Evolutionary conservation across 2,113 vertebrate genomes (phyloP).

Genomic region (Eubucco bourcierii): DNA sequence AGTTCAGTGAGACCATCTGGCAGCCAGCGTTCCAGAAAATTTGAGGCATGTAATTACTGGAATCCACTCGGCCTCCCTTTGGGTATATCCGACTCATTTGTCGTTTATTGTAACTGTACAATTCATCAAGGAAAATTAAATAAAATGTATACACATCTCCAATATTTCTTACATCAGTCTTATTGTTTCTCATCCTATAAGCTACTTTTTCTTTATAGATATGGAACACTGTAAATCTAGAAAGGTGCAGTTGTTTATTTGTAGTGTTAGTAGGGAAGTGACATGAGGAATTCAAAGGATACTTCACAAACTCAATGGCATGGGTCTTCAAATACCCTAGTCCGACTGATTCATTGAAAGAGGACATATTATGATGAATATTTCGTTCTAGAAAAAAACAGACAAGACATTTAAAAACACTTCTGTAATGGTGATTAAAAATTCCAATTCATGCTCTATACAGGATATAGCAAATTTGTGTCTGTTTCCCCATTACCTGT

Average conservation of each 20-base stretch:
- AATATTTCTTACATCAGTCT: not conserved
- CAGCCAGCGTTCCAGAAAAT: slow-evolving; percentile 99
- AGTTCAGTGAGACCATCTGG: slow-evolving; percentile 99
- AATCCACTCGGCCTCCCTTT: slow-evolving; percentile 98
- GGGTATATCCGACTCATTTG: slow-evolving; percentile 99
- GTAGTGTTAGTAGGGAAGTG: not conserved
- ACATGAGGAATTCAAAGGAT: slow-evolving; percentile 78
- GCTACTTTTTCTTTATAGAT: not conserved
- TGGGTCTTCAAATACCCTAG: slow-evolving; percentile 99
- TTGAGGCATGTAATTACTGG: slow-evolving; percentile 99
- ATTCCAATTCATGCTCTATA: not conserved
- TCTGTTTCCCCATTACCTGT: not conserved
- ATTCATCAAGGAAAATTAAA: slow-evolving; percentile 81
- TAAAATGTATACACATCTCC: not conserved
- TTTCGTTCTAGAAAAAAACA: slow-evolving; percentile 86
- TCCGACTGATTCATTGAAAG: slow-evolving; percentile 96
- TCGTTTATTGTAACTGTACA: slow-evolving; percentile 95
- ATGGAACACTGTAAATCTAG: not conserved
- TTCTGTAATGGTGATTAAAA: not conserved
- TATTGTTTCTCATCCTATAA: not conserved
- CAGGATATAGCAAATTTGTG: not conserved
- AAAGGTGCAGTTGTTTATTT: not conserved
- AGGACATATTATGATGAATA: slow-evolving; percentile 98
- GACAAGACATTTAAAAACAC: slow-evolving; percentile 28
- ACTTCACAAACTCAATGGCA: slow-evolving; percentile 98